A percentile compares a stretch with the other conserved stretches of the same genome.
These are phyloP conservation scores for Eubasilissa splendida DNA, from an alignment of 2,888 invertebrate species.

Conservation along the genomic window DNA sequence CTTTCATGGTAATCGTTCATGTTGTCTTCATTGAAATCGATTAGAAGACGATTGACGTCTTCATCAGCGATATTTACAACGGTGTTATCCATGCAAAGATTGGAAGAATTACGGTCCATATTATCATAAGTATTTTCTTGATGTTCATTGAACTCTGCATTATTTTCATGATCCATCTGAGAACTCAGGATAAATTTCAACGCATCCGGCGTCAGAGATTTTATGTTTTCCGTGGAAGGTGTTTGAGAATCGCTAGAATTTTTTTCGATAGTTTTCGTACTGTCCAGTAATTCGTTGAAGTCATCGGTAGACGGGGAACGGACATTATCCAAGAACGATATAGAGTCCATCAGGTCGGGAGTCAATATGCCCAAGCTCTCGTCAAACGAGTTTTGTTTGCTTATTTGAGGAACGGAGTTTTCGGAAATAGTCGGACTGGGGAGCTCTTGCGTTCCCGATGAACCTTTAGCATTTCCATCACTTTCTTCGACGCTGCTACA, in stretches of 20 bases:
- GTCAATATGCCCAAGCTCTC: slow-evolving; percentile 91
- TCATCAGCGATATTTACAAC: slow-evolving; percentile 3
- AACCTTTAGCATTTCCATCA: slow-evolving; percentile 24
- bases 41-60: slow-evolving; percentile 30
- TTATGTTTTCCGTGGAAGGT: slow-evolving; percentile 71
- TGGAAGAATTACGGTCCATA: slow-evolving; percentile 7
- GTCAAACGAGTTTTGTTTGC: slow-evolving; percentile 87
- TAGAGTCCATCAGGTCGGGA: slow-evolving; percentile 90
- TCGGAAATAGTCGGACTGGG: slow-evolving; percentile 63
- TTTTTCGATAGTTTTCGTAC: slow-evolving; percentile 59
- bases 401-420: slow-evolving; percentile 68
- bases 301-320: slow-evolving; percentile 80
- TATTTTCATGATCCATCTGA: slow-evolving; percentile 14
- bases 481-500: not conserved
- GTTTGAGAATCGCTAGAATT: slow-evolving; percentile 67
- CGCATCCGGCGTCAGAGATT: slow-evolving; percentile 58
- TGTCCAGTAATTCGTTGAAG: slow-evolving; percentile 62
- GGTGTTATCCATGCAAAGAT: slow-evolving; percentile 10
- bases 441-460: slow-evolving; percentile 40
- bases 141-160: not conserved
- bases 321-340: slow-evolving; percentile 75
- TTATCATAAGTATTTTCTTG: slow-evolving; percentile 32
- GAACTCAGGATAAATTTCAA: slow-evolving; percentile 47
- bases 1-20: not conserved
- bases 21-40: slow-evolving; percentile 31